phyloP scores from a whole-genome alignment of 2,113 vertebrate species.

The Cyanoramphus novaezelandiae region DNA sequence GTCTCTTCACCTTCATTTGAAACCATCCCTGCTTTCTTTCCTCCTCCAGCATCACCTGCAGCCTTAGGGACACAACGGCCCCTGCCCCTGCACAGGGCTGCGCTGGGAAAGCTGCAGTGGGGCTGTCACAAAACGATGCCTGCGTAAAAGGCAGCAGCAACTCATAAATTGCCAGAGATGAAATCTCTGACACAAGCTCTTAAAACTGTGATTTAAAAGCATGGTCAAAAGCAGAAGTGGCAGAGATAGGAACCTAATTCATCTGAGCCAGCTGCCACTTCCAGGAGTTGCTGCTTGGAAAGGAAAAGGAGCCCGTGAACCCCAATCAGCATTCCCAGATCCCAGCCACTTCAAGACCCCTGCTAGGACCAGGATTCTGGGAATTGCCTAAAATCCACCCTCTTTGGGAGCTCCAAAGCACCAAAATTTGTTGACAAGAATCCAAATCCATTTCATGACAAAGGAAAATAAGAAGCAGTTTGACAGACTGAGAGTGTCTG shows the following conservation, averaged over 20 bases:
- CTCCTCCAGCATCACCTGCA: fast-evolving
- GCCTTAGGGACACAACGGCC: background rate
- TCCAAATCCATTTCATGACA: background rate
- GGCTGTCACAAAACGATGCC: background rate
- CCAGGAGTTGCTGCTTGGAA: background rate
- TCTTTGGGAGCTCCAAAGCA: background rate
- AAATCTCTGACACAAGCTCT: conserved; percentile 11
- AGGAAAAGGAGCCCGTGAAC: background rate
- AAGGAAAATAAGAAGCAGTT: background rate
- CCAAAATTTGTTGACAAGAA: background rate
- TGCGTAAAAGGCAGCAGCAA: background rate
- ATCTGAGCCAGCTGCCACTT: background rate
- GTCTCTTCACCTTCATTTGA: conserved; percentile 64
- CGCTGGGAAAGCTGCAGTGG: fast-evolving
- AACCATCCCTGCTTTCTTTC: background rate
- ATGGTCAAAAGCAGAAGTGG: background rate
- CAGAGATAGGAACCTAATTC: conserved; percentile 19
- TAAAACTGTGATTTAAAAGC: conserved; percentile 39
- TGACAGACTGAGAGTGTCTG: background rate
- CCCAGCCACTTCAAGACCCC: background rate
- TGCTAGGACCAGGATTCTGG: background rate
- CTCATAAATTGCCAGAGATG: background rate
- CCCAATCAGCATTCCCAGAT: background rate
- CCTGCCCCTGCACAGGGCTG: background rate
- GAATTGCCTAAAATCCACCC: background rate